Percentiles rank a stretch among this genome's conserved stretches.
These are phyloP conservation scores for Pseudochirops cupreus DNA, from an alignment of 2,797 vertebrate genomes.

Conservation along the genomic window DNA sequence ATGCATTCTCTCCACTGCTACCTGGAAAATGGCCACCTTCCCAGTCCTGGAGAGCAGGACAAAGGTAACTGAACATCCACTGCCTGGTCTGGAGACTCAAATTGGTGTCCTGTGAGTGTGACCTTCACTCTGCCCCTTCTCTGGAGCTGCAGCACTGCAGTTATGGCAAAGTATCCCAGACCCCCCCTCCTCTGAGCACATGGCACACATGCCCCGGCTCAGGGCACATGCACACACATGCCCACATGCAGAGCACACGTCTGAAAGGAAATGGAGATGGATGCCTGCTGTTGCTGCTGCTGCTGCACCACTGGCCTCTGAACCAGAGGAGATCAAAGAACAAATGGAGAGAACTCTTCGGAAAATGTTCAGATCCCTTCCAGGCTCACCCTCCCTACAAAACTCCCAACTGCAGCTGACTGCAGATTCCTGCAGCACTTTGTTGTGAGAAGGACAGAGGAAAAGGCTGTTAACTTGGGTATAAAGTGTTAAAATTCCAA, in stretches of 20 bases:
- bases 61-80: conserved; percentile 44
- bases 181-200: background rate
- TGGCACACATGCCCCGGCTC: background rate
- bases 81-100: conserved; percentile 13
- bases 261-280: background rate
- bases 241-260: background rate
- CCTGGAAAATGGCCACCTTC: conserved; percentile 37
- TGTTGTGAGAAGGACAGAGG: conserved; percentile 29
- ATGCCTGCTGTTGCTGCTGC: background rate
- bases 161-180: conserved; percentile 1
- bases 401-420: conserved; percentile 57
- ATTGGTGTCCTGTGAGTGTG: conserved; percentile 49
- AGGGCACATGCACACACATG: background rate
- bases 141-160: conserved; percentile 54
- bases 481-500: conserved; percentile 40
- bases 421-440: conserved; percentile 23
- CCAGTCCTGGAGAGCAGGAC: conserved; percentile 25
- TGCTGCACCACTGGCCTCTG: background rate
- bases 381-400: conserved; percentile 46
- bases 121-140: conserved; percentile 73
- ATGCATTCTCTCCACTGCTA: background rate
- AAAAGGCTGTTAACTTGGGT: background rate
- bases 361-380: conserved; percentile 51
- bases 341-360: conserved; percentile 7
- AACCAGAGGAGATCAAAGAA: conserved; percentile 58